These are phyloP conservation scores for Sylvicola cinctus DNA, from an alignment of 2,888 invertebrate species.

Conservation along the genomic window DNA sequence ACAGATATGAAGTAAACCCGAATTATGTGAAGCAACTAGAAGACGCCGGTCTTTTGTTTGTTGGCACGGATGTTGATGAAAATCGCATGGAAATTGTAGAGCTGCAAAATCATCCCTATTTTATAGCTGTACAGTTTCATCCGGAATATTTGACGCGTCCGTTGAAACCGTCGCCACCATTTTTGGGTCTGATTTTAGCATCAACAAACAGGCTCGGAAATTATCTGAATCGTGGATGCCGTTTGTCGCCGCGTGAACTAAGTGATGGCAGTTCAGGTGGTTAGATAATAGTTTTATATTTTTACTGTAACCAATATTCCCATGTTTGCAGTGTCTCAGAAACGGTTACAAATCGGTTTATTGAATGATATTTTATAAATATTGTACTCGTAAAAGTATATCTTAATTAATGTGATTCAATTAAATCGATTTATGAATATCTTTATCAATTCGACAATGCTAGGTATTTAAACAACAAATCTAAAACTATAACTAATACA, in stretches of 20 bases:
- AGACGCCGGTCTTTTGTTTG: constrained; percentile 69
- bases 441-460: no score
- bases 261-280: constrained; percentile 52
- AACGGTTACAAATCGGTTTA: no score
- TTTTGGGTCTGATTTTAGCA: constrained; percentile 83
- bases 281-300: constrained; percentile 8
- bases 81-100: constrained; percentile 89
- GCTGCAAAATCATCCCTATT: constrained; percentile 74
- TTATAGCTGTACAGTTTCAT: constrained; percentile 91
- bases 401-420: no score
- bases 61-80: constrained; percentile 63
- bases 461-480: no score
- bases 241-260: constrained; percentile 35
- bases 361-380: no score
- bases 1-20: constrained; percentile 95
- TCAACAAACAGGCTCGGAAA: constrained; percentile 49
- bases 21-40: constrained; percentile 59
- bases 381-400: no score
- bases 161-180: constrained; percentile 81
- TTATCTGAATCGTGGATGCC: constrained; percentile 52
- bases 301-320: no score
- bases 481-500: no score
- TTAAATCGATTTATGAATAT: no score
- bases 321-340: no score
- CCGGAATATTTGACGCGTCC: constrained; percentile 93